A percentile compares a stretch with the other conserved stretches of the same genome.
These are phyloP conservation scores for Varanus komodoensis DNA, from an alignment of 2,113 vertebrate genomes.

Conservation along the genomic window DNA sequence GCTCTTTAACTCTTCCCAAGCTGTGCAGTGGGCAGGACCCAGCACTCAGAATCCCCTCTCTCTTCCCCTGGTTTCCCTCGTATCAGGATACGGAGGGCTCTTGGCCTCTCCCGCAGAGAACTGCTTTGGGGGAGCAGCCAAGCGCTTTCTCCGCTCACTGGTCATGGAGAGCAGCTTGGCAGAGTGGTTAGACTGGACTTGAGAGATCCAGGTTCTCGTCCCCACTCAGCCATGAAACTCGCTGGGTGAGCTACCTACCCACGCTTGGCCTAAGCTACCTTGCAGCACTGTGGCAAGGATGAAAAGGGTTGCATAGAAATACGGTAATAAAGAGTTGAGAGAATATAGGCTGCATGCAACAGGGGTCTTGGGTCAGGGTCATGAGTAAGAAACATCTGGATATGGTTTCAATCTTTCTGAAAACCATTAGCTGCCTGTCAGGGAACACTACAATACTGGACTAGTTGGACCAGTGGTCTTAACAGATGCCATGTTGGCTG, in stretches of 20 bases:
- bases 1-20: constrained; percentile 6
- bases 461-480: neutral
- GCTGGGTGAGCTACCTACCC: too few relatives aligned
- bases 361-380: too few relatives aligned
- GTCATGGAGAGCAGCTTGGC: too few relatives aligned
- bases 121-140: neutral
- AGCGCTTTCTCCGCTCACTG: neutral
- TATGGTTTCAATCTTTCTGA: neutral
- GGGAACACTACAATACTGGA: neutral
- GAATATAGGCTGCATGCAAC: neutral
- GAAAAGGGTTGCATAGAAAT: too few relatives aligned
- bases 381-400: neutral
- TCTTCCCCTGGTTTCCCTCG: neutral
- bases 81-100: too few relatives aligned
- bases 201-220: too few relatives aligned
- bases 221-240: too few relatives aligned
- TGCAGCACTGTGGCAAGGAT: too few relatives aligned
- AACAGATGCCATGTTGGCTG: too few relatives aligned
- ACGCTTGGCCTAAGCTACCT: too few relatives aligned
- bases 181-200: too few relatives aligned
- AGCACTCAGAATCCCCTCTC: constrained; percentile 24
- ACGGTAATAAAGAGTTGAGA: neutral
- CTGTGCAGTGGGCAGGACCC: neutral
- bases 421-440: neutral
- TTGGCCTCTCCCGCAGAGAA: neutral